Conservation (phyloP, 2,888 invertebrate genomes). For the Callyntrura sp. region DNA sequence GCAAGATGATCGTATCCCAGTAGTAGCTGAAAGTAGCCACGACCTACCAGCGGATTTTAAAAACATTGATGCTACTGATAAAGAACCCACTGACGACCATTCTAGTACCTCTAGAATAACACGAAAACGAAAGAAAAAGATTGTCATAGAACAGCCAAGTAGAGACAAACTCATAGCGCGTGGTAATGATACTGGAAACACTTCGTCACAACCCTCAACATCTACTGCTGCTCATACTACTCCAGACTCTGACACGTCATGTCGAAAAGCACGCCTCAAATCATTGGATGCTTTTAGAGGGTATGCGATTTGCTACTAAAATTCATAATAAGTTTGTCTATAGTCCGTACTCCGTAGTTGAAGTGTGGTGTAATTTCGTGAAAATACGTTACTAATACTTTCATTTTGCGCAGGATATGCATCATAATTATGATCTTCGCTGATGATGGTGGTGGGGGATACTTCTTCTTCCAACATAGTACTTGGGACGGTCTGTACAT, state of each 20-base stretch:
- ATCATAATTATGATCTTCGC: constrained; percentile 96
- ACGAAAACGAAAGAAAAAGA: not conserved
- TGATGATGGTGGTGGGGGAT: constrained; percentile 93
- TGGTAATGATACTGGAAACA: not conserved
- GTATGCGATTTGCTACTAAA: too few species aligned
- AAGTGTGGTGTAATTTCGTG: too few species aligned
- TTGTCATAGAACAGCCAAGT: not conserved
- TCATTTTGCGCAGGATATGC: constrained; percentile 89
- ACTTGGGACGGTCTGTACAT: constrained; percentile 96
- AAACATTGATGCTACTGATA: too few species aligned
- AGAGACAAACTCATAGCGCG: not conserved
- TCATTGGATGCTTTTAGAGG: constrained; percentile 84
- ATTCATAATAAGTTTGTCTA: too few species aligned
- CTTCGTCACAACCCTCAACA: not conserved
- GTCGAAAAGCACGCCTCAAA: constrained; percentile 83
- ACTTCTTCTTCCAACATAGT: constrained; percentile 94
- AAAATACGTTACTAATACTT: not conserved
- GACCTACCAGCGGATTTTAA: too few species aligned
- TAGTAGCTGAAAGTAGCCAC: too few species aligned
- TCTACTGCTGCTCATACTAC: not conserved
- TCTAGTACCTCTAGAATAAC: not conserved
- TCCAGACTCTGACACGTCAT: not conserved
- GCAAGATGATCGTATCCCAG: too few species aligned
- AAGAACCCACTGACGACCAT: not conserved
- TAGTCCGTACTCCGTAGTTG: too few species aligned